Evolutionary conservation across 37 sponge, comb jelly and placozoan genomes (phyloP).

Genomic region (Tethya wilhelma): DNA sequence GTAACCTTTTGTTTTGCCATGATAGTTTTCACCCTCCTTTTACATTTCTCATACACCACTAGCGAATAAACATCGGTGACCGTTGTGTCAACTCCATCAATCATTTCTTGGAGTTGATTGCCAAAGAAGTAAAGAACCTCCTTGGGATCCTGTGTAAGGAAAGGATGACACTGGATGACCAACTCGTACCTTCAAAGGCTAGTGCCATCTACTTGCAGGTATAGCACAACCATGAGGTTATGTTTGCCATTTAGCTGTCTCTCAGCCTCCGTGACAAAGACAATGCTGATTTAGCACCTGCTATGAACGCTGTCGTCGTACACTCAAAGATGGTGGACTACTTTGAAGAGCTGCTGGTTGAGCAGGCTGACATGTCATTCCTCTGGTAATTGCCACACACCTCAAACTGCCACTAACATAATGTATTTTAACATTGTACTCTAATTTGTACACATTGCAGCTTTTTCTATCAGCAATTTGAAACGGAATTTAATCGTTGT

Average conservation of each 20-base stretch:
- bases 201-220: slow-evolving; percentile 27
- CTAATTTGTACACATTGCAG: too few species aligned
- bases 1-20: too few species aligned
- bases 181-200: slow-evolving; percentile 22
- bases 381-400: slow-evolving; percentile 74
- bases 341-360: slow-evolving; percentile 74
- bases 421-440: too few species aligned
- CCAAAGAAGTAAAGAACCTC: slow-evolving; percentile 70
- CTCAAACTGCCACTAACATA: too few species aligned
- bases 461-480: slow-evolving; percentile 62
- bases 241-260: too few species aligned
- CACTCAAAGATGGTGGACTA: slow-evolving; percentile 87
- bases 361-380: slow-evolving; percentile 79
- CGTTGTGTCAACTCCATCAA: slow-evolving; percentile 81
- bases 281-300: slow-evolving; percentile 65
- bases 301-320: slow-evolving; percentile 86
- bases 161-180: slow-evolving; percentile 38
- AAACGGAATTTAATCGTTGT: slow-evolving; percentile 63
- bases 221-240: too few species aligned
- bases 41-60: not conserved
- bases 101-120: slow-evolving; percentile 81
- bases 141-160: slow-evolving; percentile 31
- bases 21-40: too few species aligned
- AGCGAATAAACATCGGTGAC: slow-evolving; percentile 83
- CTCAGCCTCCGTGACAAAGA: slow-evolving; percentile 70